Evolutionary conservation across 2,113 vertebrate species (phyloP), one percentile per base, ranked within the genome.

Genomic region (Odocoileus virginianus): DNA sequence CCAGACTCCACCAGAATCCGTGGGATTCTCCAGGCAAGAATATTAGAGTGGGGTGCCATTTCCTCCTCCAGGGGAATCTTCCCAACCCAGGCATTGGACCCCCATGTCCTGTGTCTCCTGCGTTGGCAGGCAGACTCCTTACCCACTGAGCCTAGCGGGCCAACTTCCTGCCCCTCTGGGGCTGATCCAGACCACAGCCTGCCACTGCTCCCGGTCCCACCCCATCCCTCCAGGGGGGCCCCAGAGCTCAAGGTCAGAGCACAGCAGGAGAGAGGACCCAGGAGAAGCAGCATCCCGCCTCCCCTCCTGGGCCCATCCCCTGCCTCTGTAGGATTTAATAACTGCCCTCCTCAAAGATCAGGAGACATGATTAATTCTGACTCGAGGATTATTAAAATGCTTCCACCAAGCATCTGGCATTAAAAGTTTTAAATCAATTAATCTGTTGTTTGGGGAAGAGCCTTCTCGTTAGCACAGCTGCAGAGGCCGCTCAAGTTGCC

Each of bases 351-450:
- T 98, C 97, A 98, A 98, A 98, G 97, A 98, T 97, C 98, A 98
- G 98, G 97, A 98, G 97, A 98, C 96, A 54, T 97, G 98, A 98
- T 98, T 98, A 98, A 98, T 98, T 98, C 98, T 95, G 96, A 97
- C 97, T 97, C 2, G 27, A 97, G 96, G 97, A 98, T 98, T 98
- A 98, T 98, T 98, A 98, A 98, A 98, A 96, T 97, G 97, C 96
- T 96, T 98, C 94, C 92, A 94, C 97, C 95, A 94, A 97, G 92
- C 97, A 96, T 96, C 96, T 98, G 98, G 97, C 98, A 98, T 98
- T 97, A 98, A 97, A 98, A 98, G 89, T 98, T 98, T 98, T 97
- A 97, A 98, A 98, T 97, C 98, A 97, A 97, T 98, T 98, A 98
- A 97, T 98, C 98, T 98, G 93, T 97, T 98, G 92, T 96, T 98